Base-by-base conservation (phyloP, 2,797 vertebrate species). In the Enteromius anoplus region DNA sequence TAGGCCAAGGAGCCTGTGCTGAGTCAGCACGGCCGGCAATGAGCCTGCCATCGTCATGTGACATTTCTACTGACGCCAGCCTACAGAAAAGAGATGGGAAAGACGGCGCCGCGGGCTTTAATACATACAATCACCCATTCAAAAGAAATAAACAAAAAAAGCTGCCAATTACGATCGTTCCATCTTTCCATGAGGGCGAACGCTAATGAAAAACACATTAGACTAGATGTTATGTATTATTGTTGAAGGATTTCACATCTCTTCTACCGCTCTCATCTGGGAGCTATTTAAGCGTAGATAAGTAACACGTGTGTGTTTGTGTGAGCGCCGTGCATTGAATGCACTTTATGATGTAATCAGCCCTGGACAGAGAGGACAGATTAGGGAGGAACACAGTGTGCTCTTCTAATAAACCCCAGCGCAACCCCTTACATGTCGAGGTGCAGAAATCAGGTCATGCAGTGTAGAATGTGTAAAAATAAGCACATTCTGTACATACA, bases 391-490 rank as follows among this genome's bases (percentile, higher is more conserved):
- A 83, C 75, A 83, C 51, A 7, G 81, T 47, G 81, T 83, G 81
- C 81, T 71, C 75, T 83, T 51, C 40, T 11, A 51, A 42, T 55
- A 77, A 83, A 77, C 49, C 51, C 65, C 32, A 37, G 51, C 26
- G 15, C 23, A 58, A 58, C 37, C 51, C 26, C 9, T 42, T 70
- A 7, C 17, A 45, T 80, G 62, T 64, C 68, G 12, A 65, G 72
- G 65, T 62, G 76, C 76, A 83, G n/a, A 71, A 80, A 84, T 88
- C 45, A 85, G 85, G 79, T 87, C 83, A 85, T 32, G 3, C 51
- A 15, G 42, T 71, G 53, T 70, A 49, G 40, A 10, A 49, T 21
- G 51, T 58, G 55, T 49, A 69, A 69, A 78, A 45, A 42, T 45
- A 64, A 68, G 55, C 49, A 75, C 58, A 82, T 34, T 45, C 19